A percentile compares a stretch with the other conserved stretches of the same genome.
Evolutionary conservation across 2,113 vertebrate genomes (phyloP).

Genomic region (Notothenia rossii): DNA sequence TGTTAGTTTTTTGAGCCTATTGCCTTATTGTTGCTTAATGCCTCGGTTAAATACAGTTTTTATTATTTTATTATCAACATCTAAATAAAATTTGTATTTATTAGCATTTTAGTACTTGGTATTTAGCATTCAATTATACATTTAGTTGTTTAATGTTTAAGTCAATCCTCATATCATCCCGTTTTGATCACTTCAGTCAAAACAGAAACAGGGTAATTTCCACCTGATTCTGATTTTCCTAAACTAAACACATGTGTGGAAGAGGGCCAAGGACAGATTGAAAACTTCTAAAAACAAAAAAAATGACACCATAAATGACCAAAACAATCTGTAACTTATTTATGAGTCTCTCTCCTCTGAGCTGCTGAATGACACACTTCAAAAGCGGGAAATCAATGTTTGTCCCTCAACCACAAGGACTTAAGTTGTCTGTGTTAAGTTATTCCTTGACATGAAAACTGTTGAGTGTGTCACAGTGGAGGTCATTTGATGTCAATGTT

Average conservation of each 20-base stretch:
- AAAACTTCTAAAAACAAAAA: conserved; percentile 52
- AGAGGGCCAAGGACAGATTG: conserved; percentile 19
- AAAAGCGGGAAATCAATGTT: conserved; percentile 44
- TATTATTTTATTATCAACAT: too few species aligned
- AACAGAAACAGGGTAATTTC: conserved; percentile 54
- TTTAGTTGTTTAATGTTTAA: conserved; percentile 58
- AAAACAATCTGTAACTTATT: conserved; percentile 57
- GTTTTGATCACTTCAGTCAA: conserved; percentile 35
- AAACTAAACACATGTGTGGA: conserved; percentile 62
- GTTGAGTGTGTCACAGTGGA: conserved; percentile 14
- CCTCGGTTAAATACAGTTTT: too few species aligned
- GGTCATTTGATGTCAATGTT: conserved; percentile 17
- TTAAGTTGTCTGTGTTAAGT: conserved; percentile 23
- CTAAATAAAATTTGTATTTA: too few species aligned
- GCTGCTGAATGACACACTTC: conserved; percentile 48
- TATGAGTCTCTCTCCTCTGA: conserved; percentile 15
- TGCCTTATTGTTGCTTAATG: not conserved
- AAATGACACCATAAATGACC: conserved; percentile 59
- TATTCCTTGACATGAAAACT: conserved; percentile 31
- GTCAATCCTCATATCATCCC: conserved; percentile 44
- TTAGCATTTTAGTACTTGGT: too few species aligned
- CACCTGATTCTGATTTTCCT: conserved; percentile 70
- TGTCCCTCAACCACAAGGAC: conserved; percentile 52
- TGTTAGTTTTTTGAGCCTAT: conserved; percentile 16
- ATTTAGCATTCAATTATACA: too few species aligned